Evolutionary conservation across 1,140 invertebrate genomes (phyloP).

Genomic region (Pantala flavescens): DNA sequence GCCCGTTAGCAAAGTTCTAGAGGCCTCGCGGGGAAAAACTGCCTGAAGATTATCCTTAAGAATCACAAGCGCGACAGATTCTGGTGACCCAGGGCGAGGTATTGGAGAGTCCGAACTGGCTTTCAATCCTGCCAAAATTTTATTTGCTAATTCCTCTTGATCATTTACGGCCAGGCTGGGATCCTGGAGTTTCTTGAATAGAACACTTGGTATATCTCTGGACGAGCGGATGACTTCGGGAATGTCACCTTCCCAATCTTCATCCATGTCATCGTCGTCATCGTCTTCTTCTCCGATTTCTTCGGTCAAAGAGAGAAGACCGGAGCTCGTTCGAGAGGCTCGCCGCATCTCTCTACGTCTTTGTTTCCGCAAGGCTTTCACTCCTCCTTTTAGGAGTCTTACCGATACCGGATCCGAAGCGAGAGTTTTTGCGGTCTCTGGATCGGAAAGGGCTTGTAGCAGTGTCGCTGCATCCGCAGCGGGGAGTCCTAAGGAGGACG

Average conservation of each 20-base stretch:
- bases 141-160: neutral
- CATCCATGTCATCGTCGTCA: constrained; percentile 20
- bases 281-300: constrained; percentile 27
- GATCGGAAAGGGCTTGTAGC: constrained; percentile 46
- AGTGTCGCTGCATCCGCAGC: constrained; percentile 43
- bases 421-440: constrained; percentile 44
- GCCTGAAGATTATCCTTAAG: constrained; percentile 64
- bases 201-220: constrained; percentile 49
- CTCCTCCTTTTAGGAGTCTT: constrained; percentile 51
- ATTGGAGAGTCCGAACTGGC: neutral
- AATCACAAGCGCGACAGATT: constrained; percentile 51
- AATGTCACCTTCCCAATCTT: neutral
- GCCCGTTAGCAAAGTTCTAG: constrained; percentile 59
- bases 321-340: neutral
- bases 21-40: constrained; percentile 61
- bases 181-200: constrained; percentile 43
- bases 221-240: constrained; percentile 38
- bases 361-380: constrained; percentile 32
- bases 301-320: constrained; percentile 19
- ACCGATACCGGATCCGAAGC: constrained; percentile 48
- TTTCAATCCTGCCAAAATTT: neutral
- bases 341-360: neutral
- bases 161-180: constrained; percentile 25
- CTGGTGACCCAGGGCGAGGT: neutral
- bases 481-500: constrained; percentile 55